Percentiles rank a stretch among this genome's conserved stretches.
Evolutionary conservation across 37 sponge, comb jelly and placozoan genomes (phyloP).

Genomic region (Aplysina aerophoba): DNA sequence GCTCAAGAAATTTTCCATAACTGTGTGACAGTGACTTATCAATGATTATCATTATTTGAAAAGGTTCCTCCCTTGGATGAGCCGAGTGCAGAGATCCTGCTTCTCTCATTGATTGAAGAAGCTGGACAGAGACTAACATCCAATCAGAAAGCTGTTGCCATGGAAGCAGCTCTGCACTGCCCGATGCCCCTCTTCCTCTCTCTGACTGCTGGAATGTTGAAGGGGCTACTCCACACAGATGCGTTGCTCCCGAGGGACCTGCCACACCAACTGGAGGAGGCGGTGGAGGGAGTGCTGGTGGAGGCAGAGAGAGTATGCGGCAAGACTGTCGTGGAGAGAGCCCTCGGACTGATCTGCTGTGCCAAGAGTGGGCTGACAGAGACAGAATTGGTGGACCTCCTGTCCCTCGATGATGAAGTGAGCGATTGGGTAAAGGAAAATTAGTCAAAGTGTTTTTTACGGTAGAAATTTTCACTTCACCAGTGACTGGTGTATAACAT

Average conservation of each 20-base stretch:
- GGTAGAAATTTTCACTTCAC: too few relatives aligned
- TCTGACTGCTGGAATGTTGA: conserved; percentile 5
- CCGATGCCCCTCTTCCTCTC: conserved; percentile 62
- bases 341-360: conserved; percentile 57
- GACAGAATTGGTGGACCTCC: conserved; percentile 71
- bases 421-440: background rate
- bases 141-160: conserved; percentile 39
- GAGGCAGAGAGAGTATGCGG: conserved; percentile 52
- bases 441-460: too few relatives aligned
- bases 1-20: background rate
- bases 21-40: background rate
- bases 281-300: conserved; percentile 31
- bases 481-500: too few relatives aligned
- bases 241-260: background rate
- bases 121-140: conserved; percentile 39
- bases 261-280: background rate
- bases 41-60: background rate
- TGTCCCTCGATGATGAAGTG: conserved; percentile 68
- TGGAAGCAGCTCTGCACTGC: conserved; percentile 32
- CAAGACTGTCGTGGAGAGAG: conserved; percentile 31
- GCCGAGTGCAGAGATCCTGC: conserved; percentile 38
- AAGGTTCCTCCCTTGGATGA: conserved; percentile 41
- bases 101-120: conserved; percentile 38
- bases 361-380: conserved; percentile 74
- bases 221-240: background rate